Base-by-base conservation (phyloP, 1,140 invertebrate species). In the Papilio dardanus region DNA sequence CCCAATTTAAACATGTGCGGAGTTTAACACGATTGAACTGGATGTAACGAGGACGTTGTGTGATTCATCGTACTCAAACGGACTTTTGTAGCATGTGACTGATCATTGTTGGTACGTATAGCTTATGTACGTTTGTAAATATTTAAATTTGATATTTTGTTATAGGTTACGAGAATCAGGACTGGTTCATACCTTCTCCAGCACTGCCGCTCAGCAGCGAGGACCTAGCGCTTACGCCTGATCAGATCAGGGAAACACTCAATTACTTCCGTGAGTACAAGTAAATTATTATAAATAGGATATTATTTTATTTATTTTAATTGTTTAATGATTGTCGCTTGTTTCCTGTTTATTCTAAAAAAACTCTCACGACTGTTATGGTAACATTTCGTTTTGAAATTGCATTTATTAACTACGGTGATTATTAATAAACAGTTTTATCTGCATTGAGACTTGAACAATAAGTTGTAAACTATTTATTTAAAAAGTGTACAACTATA, bases 261-360 rank as follows among this genome's bases (percentile, higher is more conserved):
- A 99, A 99, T 94, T 99, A 99, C 95, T 99, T 99, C 94, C 96
- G 98, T 99, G 94, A 99, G 98, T 98, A 88, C 65, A 71, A n/a
- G 54, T 71, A 54, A 62, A 76, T 69, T 67, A 76, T 69, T 67
- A 33, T 58, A 69, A 50, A 35, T 33, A 68, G 33, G 21, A 35
- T 46, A 46, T 46, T 66, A 16, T 73, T 24, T 58, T 74, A 3
- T 28, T 58, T 37, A 19, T 54, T 21, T n/a, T 62, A n/a, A 74
- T 31, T 37, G 10, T 12, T 31, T 33, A 21, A 33, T 35, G 46
- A 21, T 37, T 14, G n/a, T 50, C 16, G 3, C 31, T 14, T 28
- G 14, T 46, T 24, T 42, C 24, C 28, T 46, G 21, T 50, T n/a
- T 30, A 28, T 71, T 28, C 16, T 30, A 58, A 14, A 62, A 28